phyloP scores from a whole-genome alignment of 2,113 vertebrate species.

The Zapornia atra region DNA sequence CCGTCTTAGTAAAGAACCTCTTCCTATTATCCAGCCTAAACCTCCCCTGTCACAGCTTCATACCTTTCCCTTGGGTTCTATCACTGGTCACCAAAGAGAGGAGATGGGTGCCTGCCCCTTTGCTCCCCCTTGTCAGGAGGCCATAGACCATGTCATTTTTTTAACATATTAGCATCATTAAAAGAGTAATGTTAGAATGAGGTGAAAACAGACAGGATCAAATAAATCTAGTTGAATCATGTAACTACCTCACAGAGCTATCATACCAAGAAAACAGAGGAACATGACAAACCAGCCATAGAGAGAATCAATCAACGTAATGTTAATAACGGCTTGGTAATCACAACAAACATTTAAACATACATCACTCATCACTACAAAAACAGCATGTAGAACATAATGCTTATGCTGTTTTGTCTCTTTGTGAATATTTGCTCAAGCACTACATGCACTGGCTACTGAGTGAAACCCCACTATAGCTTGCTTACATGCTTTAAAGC shows the following conservation, averaged over 20 bases:
- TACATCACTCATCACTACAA: neutral
- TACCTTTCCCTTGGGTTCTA: too few relatives aligned
- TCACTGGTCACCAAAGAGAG: too few relatives aligned
- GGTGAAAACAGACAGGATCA: neutral
- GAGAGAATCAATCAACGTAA: neutral
- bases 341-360: neutral
- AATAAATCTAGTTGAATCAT: neutral
- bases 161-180: neutral
- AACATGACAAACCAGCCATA: neutral
- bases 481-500: neutral
- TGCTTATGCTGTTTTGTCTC: neutral
- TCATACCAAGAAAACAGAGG: neutral
- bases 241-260: neutral
- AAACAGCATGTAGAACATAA: neutral
- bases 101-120: too few relatives aligned
- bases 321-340: neutral
- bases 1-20: too few relatives aligned
- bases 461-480: neutral
- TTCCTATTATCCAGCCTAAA: too few relatives aligned
- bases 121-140: too few relatives aligned
- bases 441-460: neutral
- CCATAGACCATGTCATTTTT: neutral
- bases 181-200: neutral
- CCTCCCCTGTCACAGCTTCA: too few relatives aligned
- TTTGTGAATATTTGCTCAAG: neutral